Conservation (phyloP, 2,888 invertebrate species). For the Automeris io region DNA sequence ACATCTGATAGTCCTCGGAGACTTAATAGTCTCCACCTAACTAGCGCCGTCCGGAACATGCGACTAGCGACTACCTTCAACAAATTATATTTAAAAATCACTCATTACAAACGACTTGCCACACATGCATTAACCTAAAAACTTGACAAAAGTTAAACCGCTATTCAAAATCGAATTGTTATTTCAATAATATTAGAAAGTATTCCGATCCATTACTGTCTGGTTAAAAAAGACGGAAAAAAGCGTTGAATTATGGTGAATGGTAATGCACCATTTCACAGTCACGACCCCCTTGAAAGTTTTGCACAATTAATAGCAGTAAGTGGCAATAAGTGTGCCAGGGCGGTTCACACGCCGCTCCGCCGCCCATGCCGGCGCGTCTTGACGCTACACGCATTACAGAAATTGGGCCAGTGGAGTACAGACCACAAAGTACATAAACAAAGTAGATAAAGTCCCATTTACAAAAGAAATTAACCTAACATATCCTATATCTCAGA, state of each 20-base stretch:
- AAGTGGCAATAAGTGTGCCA: conserved; percentile 54
- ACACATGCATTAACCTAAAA: conserved; percentile 19
- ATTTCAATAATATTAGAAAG: conserved; percentile 13
- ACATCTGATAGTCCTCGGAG: conserved; percentile 65
- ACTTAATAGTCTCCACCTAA: conserved; percentile 45
- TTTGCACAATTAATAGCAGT: conserved; percentile 53
- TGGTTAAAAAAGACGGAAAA: conserved; percentile 39
- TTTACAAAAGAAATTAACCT: not conserved
- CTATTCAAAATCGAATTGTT: conserved; percentile 16
- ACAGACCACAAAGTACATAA: too few relatives aligned
- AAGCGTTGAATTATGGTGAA: conserved; percentile 41
- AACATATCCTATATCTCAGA: too few relatives aligned
- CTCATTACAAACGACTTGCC: conserved; percentile 35
- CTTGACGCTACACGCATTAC: conserved; percentile 35
- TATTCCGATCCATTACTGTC: conserved; percentile 33
- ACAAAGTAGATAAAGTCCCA: not conserved
- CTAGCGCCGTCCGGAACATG: conserved; percentile 57
- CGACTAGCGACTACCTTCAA: conserved; percentile 52
- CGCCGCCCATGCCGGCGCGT: conserved; percentile 12
- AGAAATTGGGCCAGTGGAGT: conserved; percentile 52
- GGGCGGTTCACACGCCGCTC: conserved; percentile 58
- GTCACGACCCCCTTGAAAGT: conserved; percentile 61
- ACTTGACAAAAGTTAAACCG: conserved; percentile 29
- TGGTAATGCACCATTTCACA: conserved; percentile 67
- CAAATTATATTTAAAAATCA: conserved; percentile 37